Percentiles rank a stretch among this genome's conserved stretches.
Conservation (phyloP, 2,888 invertebrate species). For the Protula sp. region DNA sequence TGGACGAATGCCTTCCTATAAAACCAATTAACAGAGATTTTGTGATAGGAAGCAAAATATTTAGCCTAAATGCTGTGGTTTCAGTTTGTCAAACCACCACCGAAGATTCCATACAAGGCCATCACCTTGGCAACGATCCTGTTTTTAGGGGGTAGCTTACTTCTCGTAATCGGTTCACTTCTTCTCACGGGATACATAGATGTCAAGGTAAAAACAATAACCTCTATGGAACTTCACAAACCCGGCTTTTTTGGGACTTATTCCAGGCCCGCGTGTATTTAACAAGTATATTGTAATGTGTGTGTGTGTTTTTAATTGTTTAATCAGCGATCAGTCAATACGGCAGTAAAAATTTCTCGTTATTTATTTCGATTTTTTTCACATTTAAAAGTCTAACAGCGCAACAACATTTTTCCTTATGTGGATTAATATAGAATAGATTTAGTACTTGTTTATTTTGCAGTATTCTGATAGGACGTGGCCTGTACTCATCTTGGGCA, state of each 20-base stretch:
- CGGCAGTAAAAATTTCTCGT: too few species aligned
- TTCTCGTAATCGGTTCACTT: conserved; percentile 72
- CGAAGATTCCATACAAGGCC: conserved; percentile 72
- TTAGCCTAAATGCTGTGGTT: conserved; percentile 3
- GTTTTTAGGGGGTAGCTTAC: conserved; percentile 69
- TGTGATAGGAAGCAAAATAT: background rate
- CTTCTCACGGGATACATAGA: conserved; percentile 73
- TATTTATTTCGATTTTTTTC: too few species aligned
- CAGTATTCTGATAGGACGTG: conserved; percentile 80
- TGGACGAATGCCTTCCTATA: too few species aligned
- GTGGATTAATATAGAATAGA: too few species aligned
- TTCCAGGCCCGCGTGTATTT: too few species aligned
- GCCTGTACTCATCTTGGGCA: conserved; percentile 81
- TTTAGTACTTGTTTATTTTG: conserved; percentile 23
- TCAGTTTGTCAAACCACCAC: conserved; percentile 24
- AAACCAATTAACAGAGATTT: background rate
- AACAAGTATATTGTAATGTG: too few species aligned
- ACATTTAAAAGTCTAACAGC: too few species aligned
- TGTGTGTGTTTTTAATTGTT: too few species aligned
- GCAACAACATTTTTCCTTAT: too few species aligned
- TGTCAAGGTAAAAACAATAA: conserved; percentile 59
- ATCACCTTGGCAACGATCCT: conserved; percentile 71
- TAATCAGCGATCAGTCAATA: too few species aligned
- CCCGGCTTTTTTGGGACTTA: too few species aligned
- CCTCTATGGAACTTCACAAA: too few species aligned